Evolutionary conservation across 2,113 vertebrate species (phyloP), one percentile per base, ranked within the genome.

Genomic region (Plotosus lineatus): DNA sequence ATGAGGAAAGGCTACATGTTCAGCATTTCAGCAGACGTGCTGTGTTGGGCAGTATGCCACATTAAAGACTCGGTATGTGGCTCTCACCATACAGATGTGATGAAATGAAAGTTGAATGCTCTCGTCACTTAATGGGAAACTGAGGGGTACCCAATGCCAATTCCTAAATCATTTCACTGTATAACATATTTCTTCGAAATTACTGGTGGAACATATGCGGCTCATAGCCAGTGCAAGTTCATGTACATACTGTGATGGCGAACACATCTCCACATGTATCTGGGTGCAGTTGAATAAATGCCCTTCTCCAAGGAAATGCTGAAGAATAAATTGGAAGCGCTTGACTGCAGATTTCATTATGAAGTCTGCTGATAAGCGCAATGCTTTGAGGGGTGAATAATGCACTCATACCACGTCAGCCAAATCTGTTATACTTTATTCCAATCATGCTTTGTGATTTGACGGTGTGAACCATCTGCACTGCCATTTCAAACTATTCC

Each of bases 261-360:
- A 71, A 78, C 46, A 75, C 68, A 81, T 83, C 53, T 44, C 21
- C 11, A 19, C 58, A 79, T 60, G 42, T 74, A 61, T 83, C 65
- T 83, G 28, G 38, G 77, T 66, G 36, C 9, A 83, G 55, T 81
- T 69, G 61, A 77, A 74, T 38, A 85, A 83, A 80, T n/a, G 58
- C 42, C 75, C 55, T 58, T 58, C 75, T 55, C 36, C n/a, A 26
- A 81, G 63, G 74, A 77, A 85, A 50, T 60, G 63, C 84, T 60
- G 68, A 60, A 58, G 78, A 86, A 83, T 77, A 83, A 77, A 85
- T 83, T 81, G 83, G 83, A 85, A 78, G 56, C 31, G 78, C 83
- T 87, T 85, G 61, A 81, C 68, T 81, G 81, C 83, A 83, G 68
- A 83, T 87, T 86, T 85, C 83, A 85, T 86, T 84, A 86, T 82